Evolutionary conservation across 2,888 invertebrate genomes (phyloP).

Genomic region (Watsonalla binaria): DNA sequence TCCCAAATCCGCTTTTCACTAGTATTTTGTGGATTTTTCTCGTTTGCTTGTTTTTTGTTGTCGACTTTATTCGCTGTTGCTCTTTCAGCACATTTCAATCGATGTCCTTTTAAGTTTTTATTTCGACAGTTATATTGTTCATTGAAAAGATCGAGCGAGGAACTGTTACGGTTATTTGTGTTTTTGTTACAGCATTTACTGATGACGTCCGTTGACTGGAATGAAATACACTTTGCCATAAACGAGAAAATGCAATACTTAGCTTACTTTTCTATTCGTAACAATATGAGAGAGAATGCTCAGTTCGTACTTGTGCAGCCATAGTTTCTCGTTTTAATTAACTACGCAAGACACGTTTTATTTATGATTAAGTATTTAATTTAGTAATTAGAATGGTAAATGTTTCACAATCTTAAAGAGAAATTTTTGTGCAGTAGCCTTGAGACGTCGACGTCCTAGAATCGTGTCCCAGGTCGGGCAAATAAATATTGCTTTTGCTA

Average conservation of each 20-base stretch:
- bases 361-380: too few species aligned
- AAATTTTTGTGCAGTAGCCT: too few species aligned
- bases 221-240: conserved; percentile 12
- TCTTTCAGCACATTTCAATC: conserved; percentile 28
- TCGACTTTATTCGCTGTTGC: conserved; percentile 34
- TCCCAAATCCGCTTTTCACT: conserved; percentile 43
- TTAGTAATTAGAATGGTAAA: too few species aligned
- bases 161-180: conserved; percentile 21
- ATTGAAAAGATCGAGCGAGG: neutral
- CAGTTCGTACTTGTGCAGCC: too few species aligned
- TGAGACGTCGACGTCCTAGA: too few species aligned
- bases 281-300: too few species aligned
- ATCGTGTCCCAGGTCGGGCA: too few species aligned
- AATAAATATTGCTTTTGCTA: too few species aligned
- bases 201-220: conserved; percentile 6
- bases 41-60: conserved; percentile 35
- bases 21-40: conserved; percentile 37
- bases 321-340: too few species aligned
- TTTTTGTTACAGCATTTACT: conserved; percentile 5
- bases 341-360: too few species aligned
- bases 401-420: too few species aligned
- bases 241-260: neutral
- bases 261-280: too few species aligned
- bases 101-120: conserved; percentile 25
- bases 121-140: conserved; percentile 10